These are phyloP conservation scores for Saccostrea glomerata DNA, from an alignment of 1,140 invertebrate species.

Conservation along the genomic window DNA sequence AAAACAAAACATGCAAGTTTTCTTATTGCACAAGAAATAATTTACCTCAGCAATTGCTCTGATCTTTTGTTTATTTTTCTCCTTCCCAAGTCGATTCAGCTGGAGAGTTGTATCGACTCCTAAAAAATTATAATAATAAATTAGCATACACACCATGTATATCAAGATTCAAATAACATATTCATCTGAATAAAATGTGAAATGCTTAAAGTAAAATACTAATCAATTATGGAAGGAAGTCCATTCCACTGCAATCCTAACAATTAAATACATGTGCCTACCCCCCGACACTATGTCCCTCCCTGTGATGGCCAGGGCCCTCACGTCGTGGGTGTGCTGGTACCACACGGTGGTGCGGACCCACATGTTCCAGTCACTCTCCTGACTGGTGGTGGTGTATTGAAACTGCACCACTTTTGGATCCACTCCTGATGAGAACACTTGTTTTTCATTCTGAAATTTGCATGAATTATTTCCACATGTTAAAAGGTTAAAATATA, in stretches of 20 bases:
- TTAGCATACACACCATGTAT: not conserved
- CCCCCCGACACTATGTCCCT: conserved; percentile 86
- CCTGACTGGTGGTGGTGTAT: conserved; percentile 80
- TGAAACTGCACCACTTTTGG: conserved; percentile 87
- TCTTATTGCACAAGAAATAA: too few relatives aligned
- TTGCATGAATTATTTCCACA: not conserved
- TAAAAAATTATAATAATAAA: not conserved
- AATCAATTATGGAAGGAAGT: too few relatives aligned
- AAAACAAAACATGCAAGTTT: too few relatives aligned
- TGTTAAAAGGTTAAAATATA: not conserved
- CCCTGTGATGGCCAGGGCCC: conserved; percentile 84
- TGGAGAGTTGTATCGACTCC: not conserved
- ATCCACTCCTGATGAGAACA: conserved; percentile 84
- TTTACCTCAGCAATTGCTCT: not conserved
- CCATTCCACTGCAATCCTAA: too few relatives aligned
- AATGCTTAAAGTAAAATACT: too few relatives aligned
- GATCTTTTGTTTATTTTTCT: conserved; percentile 35
- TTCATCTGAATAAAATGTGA: too few relatives aligned
- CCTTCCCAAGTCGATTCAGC: conserved; percentile 7
- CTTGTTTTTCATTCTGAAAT: conserved; percentile 65
- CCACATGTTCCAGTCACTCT: conserved; percentile 83
- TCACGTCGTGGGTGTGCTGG: conserved; percentile 91
- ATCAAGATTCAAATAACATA: too few relatives aligned
- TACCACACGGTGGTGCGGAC: conserved; percentile 88
- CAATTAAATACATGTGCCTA: conserved; percentile 58